phyloP scores from a whole-genome alignment of 2,797 vertebrate species.

The Rhincodon typus region DNA sequence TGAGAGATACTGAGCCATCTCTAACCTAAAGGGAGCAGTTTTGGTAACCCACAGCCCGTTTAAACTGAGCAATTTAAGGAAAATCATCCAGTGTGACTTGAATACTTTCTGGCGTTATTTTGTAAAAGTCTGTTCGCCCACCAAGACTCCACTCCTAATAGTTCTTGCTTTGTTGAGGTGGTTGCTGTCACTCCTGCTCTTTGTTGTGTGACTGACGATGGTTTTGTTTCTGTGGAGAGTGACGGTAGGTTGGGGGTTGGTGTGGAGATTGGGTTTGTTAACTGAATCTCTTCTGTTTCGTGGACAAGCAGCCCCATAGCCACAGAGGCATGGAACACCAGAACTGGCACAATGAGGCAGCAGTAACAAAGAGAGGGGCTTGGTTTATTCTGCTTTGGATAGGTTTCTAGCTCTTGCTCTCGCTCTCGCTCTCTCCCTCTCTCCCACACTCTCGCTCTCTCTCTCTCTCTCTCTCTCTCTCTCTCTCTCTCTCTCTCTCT shows the following conservation, averaged over 20 bases:
- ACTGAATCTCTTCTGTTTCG: background rate
- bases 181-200: background rate
- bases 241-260: background rate
- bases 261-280: background rate
- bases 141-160: background rate
- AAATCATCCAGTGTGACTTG: background rate
- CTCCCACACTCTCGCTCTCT: too few species aligned
- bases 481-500: too few species aligned
- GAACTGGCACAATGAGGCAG: background rate
- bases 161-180: background rate
- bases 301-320: background rate
- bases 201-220: background rate
- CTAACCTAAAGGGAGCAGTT: conserved; percentile 29
- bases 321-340: background rate
- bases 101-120: background rate
- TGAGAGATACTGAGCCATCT: conserved; percentile 34
- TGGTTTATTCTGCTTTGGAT: background rate
- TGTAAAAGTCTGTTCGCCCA: background rate
- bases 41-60: conserved; percentile 39
- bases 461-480: too few species aligned
- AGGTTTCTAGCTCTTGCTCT: too few species aligned
- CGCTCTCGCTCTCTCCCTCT: too few species aligned
- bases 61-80: background rate
- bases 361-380: background rate
- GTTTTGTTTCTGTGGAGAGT: background rate